Conservation (phyloP, 2,113 vertebrate genomes). For the Pelecanus crispus region DNA sequence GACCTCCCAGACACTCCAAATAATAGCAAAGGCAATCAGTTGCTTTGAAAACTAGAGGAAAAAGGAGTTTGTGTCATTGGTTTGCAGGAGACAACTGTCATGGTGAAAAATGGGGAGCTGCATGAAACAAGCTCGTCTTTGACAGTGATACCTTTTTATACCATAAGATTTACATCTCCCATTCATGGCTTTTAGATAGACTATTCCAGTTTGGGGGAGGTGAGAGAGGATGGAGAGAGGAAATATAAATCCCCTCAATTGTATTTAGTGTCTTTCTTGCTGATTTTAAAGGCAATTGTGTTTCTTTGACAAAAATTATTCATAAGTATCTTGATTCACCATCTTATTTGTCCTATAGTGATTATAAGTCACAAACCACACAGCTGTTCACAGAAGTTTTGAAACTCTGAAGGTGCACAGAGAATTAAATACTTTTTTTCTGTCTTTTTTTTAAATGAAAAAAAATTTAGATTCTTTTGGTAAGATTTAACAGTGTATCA, state of each 20-base stretch:
- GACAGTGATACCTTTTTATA: background rate
- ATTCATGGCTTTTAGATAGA: background rate
- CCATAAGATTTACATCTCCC: background rate
- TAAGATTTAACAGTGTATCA: background rate
- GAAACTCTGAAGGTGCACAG: background rate
- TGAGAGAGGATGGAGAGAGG: background rate
- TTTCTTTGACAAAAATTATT: background rate
- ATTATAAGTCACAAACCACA: background rate
- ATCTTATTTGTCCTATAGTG: background rate
- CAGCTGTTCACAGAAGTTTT: background rate
- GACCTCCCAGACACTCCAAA: background rate
- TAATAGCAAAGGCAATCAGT: background rate
- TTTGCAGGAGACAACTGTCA: background rate
- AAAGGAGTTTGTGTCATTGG: background rate
- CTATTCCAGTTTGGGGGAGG: background rate
- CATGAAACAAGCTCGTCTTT: background rate
- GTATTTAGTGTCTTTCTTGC: background rate
- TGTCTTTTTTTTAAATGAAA: background rate
- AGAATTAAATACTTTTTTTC: background rate
- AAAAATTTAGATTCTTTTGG: background rate
- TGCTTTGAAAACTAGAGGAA: background rate
- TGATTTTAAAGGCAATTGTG: background rate
- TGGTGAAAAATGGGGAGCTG: background rate
- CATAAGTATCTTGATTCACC: background rate
- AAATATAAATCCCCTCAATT: background rate